Evolutionary conservation across 2,888 invertebrate genomes (phyloP).

Genomic region (Harpagoxenus sublaevis): DNA sequence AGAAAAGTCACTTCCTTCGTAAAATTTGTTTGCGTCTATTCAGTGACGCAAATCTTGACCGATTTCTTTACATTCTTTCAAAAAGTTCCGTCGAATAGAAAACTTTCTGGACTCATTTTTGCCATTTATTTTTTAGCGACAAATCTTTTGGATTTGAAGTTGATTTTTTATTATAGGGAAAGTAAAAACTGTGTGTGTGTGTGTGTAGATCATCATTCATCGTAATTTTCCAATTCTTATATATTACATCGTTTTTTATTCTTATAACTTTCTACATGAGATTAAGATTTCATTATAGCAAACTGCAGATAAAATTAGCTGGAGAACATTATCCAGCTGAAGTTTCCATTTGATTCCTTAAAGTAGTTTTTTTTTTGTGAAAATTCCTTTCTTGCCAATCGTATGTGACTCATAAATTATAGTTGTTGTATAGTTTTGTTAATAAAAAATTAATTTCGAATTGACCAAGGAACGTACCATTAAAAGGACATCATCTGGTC

Average conservation of each 20-base stretch:
- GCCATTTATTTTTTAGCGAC: not conserved
- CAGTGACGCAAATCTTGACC: too few relatives aligned
- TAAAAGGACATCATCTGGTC: not conserved
- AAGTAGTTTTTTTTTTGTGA: not conserved
- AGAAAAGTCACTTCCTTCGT: not conserved
- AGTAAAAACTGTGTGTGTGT: not conserved
- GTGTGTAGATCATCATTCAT: not conserved
- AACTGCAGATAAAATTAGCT: not conserved
- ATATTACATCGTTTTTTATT: not conserved
- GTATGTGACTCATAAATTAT: not conserved
- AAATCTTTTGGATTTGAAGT: not conserved
- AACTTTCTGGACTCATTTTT: not conserved
- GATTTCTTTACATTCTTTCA: not conserved
- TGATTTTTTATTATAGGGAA: not conserved
- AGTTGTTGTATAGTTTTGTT: not conserved
- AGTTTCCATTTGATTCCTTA: not conserved
- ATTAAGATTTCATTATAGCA: not conserved
- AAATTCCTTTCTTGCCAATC: not conserved
- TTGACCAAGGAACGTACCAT: not conserved
- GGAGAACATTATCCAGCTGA: not conserved
- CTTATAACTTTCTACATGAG: not conserved
- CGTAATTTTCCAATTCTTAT: not conserved
- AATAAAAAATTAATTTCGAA: not conserved
- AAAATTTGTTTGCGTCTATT: not conserved
- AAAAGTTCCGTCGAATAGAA: not conserved